These are phyloP conservation scores for Orycteropus afer DNA, from an alignment of 2,113 vertebrate genomes.

Conservation along the genomic window DNA sequence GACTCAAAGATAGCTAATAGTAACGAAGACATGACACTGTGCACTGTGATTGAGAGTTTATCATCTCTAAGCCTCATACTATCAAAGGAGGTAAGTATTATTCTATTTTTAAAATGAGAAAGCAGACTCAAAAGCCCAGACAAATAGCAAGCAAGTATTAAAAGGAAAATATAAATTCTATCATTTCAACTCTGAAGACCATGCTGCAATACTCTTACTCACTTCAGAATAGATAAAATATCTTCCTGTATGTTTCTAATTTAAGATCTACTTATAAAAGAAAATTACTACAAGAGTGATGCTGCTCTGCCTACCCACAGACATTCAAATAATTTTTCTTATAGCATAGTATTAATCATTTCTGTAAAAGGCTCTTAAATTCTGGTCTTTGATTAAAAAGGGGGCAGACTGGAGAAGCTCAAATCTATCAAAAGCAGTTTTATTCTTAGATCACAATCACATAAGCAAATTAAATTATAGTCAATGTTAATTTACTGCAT, in stretches of 20 bases:
- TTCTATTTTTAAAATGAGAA: neutral
- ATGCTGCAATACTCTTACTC: neutral
- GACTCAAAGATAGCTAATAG: neutral
- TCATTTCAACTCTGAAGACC: neutral
- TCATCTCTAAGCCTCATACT: neutral
- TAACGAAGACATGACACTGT: neutral
- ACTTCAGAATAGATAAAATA: neutral
- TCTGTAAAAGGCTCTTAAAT: constrained; percentile 32
- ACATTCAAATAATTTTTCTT: neutral
- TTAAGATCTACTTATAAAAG: constrained; percentile 10
- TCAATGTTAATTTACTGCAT: neutral
- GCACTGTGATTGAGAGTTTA: neutral
- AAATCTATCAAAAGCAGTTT: neutral
- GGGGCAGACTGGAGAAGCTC: neutral
- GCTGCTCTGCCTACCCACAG: neutral
- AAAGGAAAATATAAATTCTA: neutral
- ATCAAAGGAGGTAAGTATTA: neutral
- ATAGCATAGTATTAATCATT: neutral
- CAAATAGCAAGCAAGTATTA: neutral
- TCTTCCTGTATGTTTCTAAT: neutral
- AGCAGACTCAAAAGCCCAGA: neutral
- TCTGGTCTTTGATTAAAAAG: neutral
- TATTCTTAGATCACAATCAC: constrained; percentile 2
- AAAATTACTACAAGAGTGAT: neutral
- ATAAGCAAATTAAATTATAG: neutral